Conservation (phyloP, 2,113 vertebrate genomes). For the Osmerus mordax region DNA sequence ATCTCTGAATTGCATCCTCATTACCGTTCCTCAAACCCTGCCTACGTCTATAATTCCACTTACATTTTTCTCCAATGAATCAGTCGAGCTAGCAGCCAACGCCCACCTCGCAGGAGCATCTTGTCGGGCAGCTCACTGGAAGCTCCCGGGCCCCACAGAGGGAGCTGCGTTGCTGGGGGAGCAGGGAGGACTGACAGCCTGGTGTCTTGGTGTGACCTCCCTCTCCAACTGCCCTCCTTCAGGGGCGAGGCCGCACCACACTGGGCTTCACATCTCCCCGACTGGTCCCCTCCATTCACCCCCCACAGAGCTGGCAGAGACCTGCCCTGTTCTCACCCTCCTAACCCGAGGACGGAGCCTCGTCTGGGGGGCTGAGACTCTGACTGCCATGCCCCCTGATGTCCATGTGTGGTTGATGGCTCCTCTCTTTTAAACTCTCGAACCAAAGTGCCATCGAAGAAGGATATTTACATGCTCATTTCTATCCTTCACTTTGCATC, state of each 20-base stretch:
- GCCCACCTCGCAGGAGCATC: background rate
- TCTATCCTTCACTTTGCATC: too few species aligned
- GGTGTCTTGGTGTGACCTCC: too few species aligned
- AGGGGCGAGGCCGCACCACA: slow-evolving; percentile 18
- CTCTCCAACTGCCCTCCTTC: background rate
- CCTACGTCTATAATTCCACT: too few species aligned
- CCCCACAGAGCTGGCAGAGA: background rate
- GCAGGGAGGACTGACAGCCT: background rate
- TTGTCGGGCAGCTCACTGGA: background rate
- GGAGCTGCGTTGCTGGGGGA: background rate
- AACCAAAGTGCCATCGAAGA: background rate
- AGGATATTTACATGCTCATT: background rate
- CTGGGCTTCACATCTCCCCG: background rate
- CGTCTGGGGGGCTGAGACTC: background rate
- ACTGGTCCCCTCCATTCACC: too few species aligned
- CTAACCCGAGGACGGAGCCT: background rate
- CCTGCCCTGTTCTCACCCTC: background rate
- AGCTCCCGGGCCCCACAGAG: background rate
- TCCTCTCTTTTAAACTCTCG: background rate
- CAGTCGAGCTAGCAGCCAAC: background rate
- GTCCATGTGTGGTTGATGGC: background rate
- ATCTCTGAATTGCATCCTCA: too few species aligned
- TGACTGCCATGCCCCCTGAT: background rate
- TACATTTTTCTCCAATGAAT: background rate
- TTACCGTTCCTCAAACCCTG: too few species aligned